Base-by-base conservation (phyloP, 1,140 invertebrate species). In the Adelges cooleyi region DNA sequence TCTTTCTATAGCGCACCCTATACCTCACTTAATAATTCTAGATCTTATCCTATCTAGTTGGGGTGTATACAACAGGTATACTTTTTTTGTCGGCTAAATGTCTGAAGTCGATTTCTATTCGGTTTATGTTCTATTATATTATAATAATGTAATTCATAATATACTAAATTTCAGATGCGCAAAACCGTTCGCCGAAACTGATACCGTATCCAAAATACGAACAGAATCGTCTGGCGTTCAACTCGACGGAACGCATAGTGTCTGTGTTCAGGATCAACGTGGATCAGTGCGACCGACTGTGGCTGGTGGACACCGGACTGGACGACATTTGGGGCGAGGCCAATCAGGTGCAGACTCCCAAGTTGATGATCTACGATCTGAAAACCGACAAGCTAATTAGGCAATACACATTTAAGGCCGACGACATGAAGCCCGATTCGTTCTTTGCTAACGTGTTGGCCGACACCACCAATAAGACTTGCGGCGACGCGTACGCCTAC, bases 391-490 rank as follows among this genome's bases (percentile, higher is more conserved):
- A 79, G 54, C 70, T 87, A 22, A 59, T 87, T 8, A 75, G 83
- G 44, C 80, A 80, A 38, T 85, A 82, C 67, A 70, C 75, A 3
- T 78, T 89, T 17, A 84, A 84, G 0, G 71, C 74, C 1, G 77
- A 78, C 0, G 83, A 87, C 71, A 75, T 81, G 1, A 86, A 84
- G 54, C 73, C 82, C 66, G 80, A 84, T 33, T 86, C 85, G 1
- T 81, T 88, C 53, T 86, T 88, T 67, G 85, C 84, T 1, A 88
- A 86, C 70, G 82, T 89, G 33, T 84, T 84, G 0, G 80, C 89
- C 0, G 87, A 89, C 69, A 79, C 82, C 1, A 79, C 81, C 22
- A 76, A 80, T 3, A 75, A 81, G n/a, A 80, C 80, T 44, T 90
- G 87, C 68, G 81, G 86, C 42, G 76, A 87, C 56, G 82, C 86